phyloP scores from a whole-genome alignment of 2,888 invertebrate species.

The Clepsis dumicolana region DNA sequence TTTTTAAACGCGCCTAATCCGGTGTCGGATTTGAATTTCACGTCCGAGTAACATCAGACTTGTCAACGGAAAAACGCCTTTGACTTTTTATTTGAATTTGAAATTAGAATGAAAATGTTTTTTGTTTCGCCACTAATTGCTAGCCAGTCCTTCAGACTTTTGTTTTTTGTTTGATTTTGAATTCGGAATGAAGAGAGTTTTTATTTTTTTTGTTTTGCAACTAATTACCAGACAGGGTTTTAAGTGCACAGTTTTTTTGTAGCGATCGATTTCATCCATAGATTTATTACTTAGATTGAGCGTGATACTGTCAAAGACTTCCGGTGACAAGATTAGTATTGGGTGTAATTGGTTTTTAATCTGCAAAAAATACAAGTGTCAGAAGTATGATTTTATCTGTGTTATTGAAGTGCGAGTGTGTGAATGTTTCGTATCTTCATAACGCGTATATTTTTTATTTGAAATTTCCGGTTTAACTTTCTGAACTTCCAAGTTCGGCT shows the following conservation, averaged over 20 bases:
- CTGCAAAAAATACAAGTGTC: slow-evolving; percentile 6
- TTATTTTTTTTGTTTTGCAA: not conserved
- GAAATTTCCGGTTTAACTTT: too few species aligned
- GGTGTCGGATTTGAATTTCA: slow-evolving; percentile 42
- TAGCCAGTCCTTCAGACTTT: slow-evolving; percentile 1
- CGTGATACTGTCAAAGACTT: slow-evolving; percentile 31
- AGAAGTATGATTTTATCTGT: slow-evolving; percentile 20
- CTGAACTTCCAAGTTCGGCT: too few species aligned
- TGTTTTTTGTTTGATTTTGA: slow-evolving; percentile 8
- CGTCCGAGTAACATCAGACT: slow-evolving; percentile 30
- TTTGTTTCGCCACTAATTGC: slow-evolving; percentile 9
- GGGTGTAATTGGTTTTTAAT: not conserved
- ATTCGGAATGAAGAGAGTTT: slow-evolving; percentile 1
- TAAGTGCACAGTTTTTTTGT: slow-evolving; percentile 1
- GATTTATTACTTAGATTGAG: not conserved
- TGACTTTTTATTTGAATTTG: slow-evolving; percentile 26
- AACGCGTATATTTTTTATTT: too few species aligned
- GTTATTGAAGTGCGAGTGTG: not conserved
- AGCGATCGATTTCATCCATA: not conserved
- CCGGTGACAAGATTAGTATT: slow-evolving; percentile 11
- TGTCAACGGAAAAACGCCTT: slow-evolving; percentile 36
- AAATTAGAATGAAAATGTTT: slow-evolving; percentile 17
- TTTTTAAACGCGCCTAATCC: slow-evolving; percentile 49
- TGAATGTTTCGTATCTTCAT: not conserved
- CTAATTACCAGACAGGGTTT: slow-evolving; percentile 20